Percentiles rank a stretch among this genome's conserved stretches.
Evolutionary conservation across 2,888 invertebrate species (phyloP).

Genomic region (Perithous albicinctus): DNA sequence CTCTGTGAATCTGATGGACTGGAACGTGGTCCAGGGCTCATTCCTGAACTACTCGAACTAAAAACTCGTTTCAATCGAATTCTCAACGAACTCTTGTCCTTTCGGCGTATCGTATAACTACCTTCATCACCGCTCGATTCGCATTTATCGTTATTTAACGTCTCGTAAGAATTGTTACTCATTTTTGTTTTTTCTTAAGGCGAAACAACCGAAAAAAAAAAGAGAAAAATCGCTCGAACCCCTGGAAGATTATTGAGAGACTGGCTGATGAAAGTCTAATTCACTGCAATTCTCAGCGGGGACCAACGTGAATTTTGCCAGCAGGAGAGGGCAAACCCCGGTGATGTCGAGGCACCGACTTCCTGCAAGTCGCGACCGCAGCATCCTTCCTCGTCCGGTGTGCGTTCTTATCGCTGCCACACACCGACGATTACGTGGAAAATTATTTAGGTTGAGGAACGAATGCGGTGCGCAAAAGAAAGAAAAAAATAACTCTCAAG

Average conservation of each 20-base stretch:
- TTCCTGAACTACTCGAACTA: constrained; percentile 59
- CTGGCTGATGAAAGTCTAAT: constrained; percentile 14
- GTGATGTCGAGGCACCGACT: constrained; percentile 12
- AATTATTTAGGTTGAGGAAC: constrained; percentile 10
- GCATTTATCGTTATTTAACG: constrained; percentile 57
- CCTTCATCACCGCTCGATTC: constrained; percentile 54
- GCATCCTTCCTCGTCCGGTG: constrained; percentile 50
- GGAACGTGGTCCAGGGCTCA: constrained; percentile 65
- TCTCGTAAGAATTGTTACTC: constrained; percentile 55
- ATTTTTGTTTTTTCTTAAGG: constrained; percentile 25
- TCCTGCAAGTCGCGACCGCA: constrained; percentile 49
- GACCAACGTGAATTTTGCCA: constrained; percentile 4
- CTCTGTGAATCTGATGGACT: constrained; percentile 68
- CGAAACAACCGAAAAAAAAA: neutral
- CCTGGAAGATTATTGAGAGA: constrained; percentile 32
- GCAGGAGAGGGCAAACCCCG: constrained; percentile 37
- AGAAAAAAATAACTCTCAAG: constrained; percentile 1
- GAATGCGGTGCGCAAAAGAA: constrained; percentile 7
- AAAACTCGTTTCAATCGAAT: constrained; percentile 74
- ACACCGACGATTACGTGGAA: constrained; percentile 2
- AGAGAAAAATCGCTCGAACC: no score
- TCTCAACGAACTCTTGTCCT: constrained; percentile 68
- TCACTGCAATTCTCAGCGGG: neutral
- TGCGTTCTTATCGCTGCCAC: constrained; percentile 40
- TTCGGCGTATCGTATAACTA: constrained; percentile 47